These are phyloP conservation scores for Thalassoma bifasciatum DNA, from an alignment of 2,113 vertebrate species.

Conservation along the genomic window DNA sequence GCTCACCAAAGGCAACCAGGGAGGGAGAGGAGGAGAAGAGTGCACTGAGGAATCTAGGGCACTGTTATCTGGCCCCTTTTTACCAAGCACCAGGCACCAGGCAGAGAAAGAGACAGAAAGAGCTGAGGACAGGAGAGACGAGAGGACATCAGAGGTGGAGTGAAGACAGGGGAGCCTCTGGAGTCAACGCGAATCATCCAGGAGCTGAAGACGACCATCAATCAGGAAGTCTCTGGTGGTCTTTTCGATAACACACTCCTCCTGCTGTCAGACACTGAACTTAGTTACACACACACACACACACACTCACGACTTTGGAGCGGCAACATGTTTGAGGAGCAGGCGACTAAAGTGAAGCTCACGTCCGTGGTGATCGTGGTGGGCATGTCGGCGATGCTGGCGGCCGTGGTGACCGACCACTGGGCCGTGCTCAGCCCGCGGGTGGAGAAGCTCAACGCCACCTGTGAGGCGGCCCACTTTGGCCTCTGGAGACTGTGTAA, in stretches of 20 bases:
- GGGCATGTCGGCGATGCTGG: constrained; percentile 88
- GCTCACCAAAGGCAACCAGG: constrained; percentile 74
- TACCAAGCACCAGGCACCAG: constrained; percentile 70
- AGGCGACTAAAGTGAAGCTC: constrained; percentile 89
- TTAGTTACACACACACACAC: constrained; percentile 2
- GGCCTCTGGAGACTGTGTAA: constrained; percentile 96
- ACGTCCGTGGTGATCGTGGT: constrained; percentile 88
- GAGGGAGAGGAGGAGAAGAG: constrained; percentile 77
- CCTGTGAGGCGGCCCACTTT: constrained; percentile 93
- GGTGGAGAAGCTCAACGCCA: constrained; percentile 83
- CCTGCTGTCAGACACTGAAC: background rate
- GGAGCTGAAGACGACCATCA: constrained; percentile 23
- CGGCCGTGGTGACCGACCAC: constrained; percentile 92
- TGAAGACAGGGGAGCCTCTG: constrained; percentile 45
- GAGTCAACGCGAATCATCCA: constrained; percentile 27
- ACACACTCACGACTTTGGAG: background rate
- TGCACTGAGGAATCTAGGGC: constrained; percentile 83
- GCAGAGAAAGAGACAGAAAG: constrained; percentile 66
- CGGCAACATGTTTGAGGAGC: constrained; percentile 84
- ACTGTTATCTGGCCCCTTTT: constrained; percentile 82
- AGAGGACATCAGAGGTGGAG: constrained; percentile 54
- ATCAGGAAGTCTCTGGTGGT: background rate
- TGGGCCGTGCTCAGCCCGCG: constrained; percentile 95
- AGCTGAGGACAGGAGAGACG: constrained; percentile 54
- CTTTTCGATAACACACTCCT: background rate